These are phyloP conservation scores for Sinosuthora webbiana DNA, from an alignment of 2,113 vertebrate genomes.

Conservation along the genomic window DNA sequence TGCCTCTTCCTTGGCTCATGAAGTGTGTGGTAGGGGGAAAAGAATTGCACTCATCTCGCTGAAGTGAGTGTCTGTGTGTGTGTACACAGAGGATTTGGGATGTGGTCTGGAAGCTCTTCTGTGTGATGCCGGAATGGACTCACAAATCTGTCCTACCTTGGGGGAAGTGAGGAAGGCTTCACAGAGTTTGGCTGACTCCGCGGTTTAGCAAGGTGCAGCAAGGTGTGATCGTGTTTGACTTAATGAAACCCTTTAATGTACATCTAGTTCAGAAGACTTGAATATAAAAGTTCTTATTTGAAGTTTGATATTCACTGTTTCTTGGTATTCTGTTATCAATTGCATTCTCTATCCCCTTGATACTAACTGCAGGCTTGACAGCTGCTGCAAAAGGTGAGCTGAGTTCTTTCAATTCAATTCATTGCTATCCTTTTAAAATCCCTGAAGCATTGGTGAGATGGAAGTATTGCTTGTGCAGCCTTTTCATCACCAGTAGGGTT, in stretches of 20 bases:
- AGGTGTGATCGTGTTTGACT: rapidly evolving
- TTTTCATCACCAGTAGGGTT: neutral
- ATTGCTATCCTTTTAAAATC: neutral
- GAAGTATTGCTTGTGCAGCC: neutral
- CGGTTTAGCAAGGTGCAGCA: neutral
- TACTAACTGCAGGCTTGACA: neutral
- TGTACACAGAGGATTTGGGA: neutral
- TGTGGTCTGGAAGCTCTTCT: neutral
- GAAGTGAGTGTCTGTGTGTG: neutral
- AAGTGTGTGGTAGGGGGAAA: neutral
- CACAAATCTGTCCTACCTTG: neutral
- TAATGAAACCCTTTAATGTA: neutral
- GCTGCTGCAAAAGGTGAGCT: neutral
- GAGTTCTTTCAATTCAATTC: neutral
- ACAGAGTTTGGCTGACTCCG: neutral
- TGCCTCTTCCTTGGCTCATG: neutral
- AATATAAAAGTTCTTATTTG: neutral
- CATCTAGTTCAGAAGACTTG: neutral
- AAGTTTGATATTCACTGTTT: neutral
- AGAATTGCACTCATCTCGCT: neutral
- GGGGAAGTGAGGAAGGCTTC: neutral
- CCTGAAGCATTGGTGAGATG: neutral
- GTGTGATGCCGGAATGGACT: neutral
- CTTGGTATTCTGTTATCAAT: neutral
- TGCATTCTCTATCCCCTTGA: neutral